Base-by-base conservation (phyloP, 1,140 invertebrate species). In the Heliconius hewitsoni region DNA sequence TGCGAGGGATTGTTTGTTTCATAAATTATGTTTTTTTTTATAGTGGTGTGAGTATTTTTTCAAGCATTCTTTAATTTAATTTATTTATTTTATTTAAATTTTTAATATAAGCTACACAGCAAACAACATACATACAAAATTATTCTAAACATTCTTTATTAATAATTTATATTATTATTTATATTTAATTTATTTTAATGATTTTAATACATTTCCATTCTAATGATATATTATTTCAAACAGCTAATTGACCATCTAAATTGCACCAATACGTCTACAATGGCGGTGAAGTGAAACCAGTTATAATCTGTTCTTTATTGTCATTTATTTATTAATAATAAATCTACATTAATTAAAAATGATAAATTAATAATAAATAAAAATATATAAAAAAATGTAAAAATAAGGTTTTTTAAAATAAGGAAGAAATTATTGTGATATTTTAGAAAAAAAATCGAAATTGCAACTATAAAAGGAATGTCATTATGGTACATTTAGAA, bases 271-370 rank as follows among this genome's bases (percentile, higher is more conserved):
- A 80, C 79, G 52, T 71, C 79, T 80, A 76, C 71, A 57, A 80
- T 80, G 79, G 42, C 55, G 16, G 74, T 81, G 73, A 78, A 81
- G 71, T 79, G 71, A 76, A 77, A 66, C 37, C 74, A 70, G 73
- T 73, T 78, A 78, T 81, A 82, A 83, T 87, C 86, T 85, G 85
- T 86, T 81, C 87, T 87, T 88, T 86, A 85, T 77, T 82, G 79
- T 82, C 27, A 46, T 4, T 46, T 16, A 46, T 46, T 46, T 4
- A 46, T 5, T 46, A 46, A 16, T 46, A 46, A 0, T 46, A 16
- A 4, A 46, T 4, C 0, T 1, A 46, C 23, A 23, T 23, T 23
- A 23, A 23, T 23, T 23, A 23, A 23, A 23, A 23, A 23, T 23
- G 23, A 23, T 23, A 23, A 23, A 23, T 23, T 23, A 23, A 23